Evolutionary conservation across 2,888 invertebrate species (phyloP).

Genomic region (Epistrophella euchroma): DNA sequence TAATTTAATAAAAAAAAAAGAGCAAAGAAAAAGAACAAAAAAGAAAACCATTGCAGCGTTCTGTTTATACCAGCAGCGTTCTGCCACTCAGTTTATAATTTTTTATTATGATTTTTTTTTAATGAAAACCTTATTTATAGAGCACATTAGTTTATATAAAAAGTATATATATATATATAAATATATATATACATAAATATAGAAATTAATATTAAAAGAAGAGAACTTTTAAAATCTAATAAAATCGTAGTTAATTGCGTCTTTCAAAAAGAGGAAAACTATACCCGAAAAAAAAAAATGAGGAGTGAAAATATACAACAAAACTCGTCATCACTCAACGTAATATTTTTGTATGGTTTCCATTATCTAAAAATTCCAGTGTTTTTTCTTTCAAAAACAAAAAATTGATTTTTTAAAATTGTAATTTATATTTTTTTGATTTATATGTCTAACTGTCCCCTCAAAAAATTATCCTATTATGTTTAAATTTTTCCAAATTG

Average conservation of each 20-base stretch:
- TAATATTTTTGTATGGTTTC: conserved; percentile 8
- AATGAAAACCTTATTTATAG: conserved; percentile 76
- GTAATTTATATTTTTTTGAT: conserved; percentile 39
- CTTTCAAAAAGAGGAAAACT: conserved; percentile 54
- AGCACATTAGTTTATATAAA: conserved; percentile 78
- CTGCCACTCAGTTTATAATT: conserved; percentile 77
- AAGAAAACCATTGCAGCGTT: conserved; percentile 58
- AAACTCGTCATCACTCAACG: conserved; percentile 15
- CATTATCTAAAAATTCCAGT: conserved; percentile 36
- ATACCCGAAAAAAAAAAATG: neutral
- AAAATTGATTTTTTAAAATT: conserved; percentile 16
- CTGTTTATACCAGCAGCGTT: conserved; percentile 66
- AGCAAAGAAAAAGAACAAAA: conserved; percentile 62
- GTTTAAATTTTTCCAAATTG: conserved; percentile 30
- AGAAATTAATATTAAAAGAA: conserved; percentile 61
- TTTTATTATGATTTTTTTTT: conserved; percentile 70
- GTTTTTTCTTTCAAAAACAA: conserved; percentile 24
- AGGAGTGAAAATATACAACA: conserved; percentile 13
- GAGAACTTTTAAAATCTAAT: conserved; percentile 68
- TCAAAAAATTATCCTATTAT: conserved; percentile 16
- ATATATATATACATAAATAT: conserved; percentile 67
- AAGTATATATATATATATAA: conserved; percentile 60
- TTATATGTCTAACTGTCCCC: conserved; percentile 14
- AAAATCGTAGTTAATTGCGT: conserved; percentile 66
- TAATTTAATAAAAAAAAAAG: conserved; percentile 71